A percentile compares a stretch with the other conserved stretches of the same genome.
phyloP scores from a whole-genome alignment of 1,140 invertebrate species.

The Sarcophaga bullata region DNA sequence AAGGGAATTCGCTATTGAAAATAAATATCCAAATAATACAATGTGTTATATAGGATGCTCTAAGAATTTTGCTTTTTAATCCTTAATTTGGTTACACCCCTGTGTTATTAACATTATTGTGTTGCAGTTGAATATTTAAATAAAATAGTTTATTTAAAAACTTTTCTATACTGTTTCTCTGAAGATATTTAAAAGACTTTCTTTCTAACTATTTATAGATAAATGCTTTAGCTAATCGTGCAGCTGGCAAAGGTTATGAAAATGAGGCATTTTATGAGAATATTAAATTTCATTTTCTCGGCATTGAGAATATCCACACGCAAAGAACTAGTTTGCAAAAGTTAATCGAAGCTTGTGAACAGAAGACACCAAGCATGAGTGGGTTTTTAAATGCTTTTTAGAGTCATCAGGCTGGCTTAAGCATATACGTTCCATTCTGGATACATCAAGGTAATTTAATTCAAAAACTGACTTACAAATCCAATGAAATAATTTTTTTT shows the following conservation, averaged over 20 bases:
- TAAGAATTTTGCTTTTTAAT: too few relatives aligned
- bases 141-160: neutral
- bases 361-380: constrained; percentile 91
- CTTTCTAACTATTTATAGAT: constrained; percentile 74
- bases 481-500: neutral
- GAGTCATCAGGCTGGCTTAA: constrained; percentile 96
- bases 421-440: constrained; percentile 93
- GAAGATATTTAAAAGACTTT: neutral
- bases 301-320: constrained; percentile 99
- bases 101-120: too few relatives aligned
- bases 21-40: too few relatives aligned
- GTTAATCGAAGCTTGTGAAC: constrained; percentile 92
- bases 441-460: constrained; percentile 81
- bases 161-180: neutral
- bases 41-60: too few relatives aligned
- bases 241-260: constrained; percentile 98
- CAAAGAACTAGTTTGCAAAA: constrained; percentile 96
- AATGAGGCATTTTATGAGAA: constrained; percentile 99
- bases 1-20: too few relatives aligned
- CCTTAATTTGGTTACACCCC: too few relatives aligned
- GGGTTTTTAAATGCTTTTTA: constrained; percentile 90
- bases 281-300: constrained; percentile 98
- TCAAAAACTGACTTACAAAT: neutral
- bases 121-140: too few relatives aligned
- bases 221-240: constrained; percentile 99